Base-by-base conservation (phyloP, 2,888 invertebrate species). In the Spisula solida region DNA sequence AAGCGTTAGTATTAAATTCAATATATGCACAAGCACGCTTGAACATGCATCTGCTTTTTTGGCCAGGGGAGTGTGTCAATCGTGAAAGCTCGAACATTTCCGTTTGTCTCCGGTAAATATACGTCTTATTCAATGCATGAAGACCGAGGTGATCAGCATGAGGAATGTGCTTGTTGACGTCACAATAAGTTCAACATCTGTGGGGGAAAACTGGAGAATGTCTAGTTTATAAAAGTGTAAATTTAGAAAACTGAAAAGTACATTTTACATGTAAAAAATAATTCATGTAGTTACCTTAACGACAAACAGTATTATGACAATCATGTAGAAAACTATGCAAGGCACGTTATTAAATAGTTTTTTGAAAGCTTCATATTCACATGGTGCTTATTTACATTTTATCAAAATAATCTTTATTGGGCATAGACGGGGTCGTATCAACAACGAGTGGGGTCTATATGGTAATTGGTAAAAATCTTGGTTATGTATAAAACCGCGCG, bases 281-380 rank as follows among this genome's bases (percentile, higher is more conserved):
- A 60, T 18, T 60, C n/a, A 60, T 25, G 0, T 2, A 18, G 60
- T 60, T n/a, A 20, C 60, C 8, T n/a, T 18, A 20, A 60, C 60
- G 60, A 60, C 20, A 60, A 60, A 60, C 60, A 60, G 14, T 60
- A 60, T 60, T 60, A 60, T 66, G 60, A 66, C 25, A 66, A 66
- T 25, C 60, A 25, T 25, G 60, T 66, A 66, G 60, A 66, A 66
- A 66, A 66, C 20, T 25, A 60, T 60, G 60, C 25, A n/a, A 66
- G 12, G 25, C 4, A 25, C 0, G 60, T 66, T 66, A 66, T 66
- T 25, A 66, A 66, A 66, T 25, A n/a, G 25, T 25, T 66, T 25
- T 66, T 41, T 5, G 6, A 66, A 66, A 25, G 56, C 56, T n/a
- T 56, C n/a, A 1, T 12, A 10, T 25, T 66, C n/a, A 1, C n/a